phyloP scores from a whole-genome alignment of 2,797 vertebrate genomes.

The Melopsittacus undulatus region DNA sequence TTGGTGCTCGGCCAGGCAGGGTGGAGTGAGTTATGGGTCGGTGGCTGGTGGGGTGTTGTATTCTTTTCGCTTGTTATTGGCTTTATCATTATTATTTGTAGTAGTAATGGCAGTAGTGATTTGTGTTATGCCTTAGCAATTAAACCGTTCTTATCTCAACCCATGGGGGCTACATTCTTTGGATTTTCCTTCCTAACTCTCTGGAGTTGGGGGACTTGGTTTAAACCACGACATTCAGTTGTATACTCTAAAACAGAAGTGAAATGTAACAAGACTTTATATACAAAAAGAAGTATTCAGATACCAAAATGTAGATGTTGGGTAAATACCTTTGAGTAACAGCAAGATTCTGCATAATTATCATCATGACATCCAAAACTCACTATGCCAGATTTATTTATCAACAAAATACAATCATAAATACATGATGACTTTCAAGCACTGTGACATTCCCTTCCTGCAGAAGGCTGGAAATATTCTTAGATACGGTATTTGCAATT shows the following conservation, averaged over 20 bases:
- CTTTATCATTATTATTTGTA: no score
- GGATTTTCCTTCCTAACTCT: no score
- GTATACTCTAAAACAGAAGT: background rate
- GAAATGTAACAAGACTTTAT: background rate
- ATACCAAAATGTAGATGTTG: background rate
- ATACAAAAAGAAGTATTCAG: background rate
- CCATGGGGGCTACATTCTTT: no score
- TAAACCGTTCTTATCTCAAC: no score
- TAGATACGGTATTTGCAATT: conserved; percentile 52
- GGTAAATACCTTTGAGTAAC: background rate
- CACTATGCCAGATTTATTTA: background rate
- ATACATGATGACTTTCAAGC: conserved; percentile 17
- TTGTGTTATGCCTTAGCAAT: no score
- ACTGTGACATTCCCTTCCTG: conserved; percentile 57
- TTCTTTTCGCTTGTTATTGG: no score
- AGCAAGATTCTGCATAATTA: background rate
- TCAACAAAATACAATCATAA: conserved; percentile 14
- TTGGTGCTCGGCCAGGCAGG: no score
- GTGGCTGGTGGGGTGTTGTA: no score
- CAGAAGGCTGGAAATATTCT: conserved; percentile 69
- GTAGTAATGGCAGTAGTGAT: no score
- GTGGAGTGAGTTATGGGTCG: no score
- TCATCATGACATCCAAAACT: background rate
- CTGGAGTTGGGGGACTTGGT: no score
- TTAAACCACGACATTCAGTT: no score